Evolutionary conservation across 1,140 invertebrate species (phyloP), one percentile per base, ranked within the genome.

Genomic region (Pachypsylla venusta): DNA sequence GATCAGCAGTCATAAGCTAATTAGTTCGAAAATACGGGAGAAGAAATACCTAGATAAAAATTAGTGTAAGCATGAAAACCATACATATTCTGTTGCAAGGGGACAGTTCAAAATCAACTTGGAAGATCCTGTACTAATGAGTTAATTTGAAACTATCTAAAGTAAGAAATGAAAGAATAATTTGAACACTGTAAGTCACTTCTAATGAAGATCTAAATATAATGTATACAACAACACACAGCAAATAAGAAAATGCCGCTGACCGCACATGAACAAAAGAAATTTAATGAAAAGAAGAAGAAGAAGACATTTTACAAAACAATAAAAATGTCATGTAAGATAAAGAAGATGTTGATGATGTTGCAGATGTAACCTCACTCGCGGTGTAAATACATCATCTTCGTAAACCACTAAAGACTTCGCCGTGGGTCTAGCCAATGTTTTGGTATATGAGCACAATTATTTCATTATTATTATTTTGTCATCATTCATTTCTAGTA

Each of bases 261-360:
- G 7, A 48, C 42, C 42, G 42, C 42, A 48, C 42, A 48, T 10
- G 42, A 10, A 48, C 16, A 48, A 48, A 48, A 48, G 42, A 48
- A 48, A 48, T 48, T 48, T 19, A 22, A 48, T 48, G 42, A 48
- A 48, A 22, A 5, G n/a, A 19, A 19, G 16, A 19, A 19, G 16
- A n/a, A 48, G 42, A 10, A 19, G 22, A 19, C 16, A 48, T 48
- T 48, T 48, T 48, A 48, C 16, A 19, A 48, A 48, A 48, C 42
- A 48, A 48, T 48, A 48, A 48, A 48, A n/a, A 48, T 48, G 42
- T 48, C 42, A 48, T 48, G 42, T 48, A 48, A 22, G 42, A 5
- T n/a, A n/a, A 4, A 19, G 42, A 19, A 48, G 42, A 48, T 48
- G 42, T 10, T n/a, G n/a, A n/a, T n/a, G n/a, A n/a, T n/a, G n/a